Evolutionary conservation across 2,888 invertebrate species (phyloP), one percentile per base, ranked within the genome.

Genomic region (Tanaodytes sp.): DNA sequence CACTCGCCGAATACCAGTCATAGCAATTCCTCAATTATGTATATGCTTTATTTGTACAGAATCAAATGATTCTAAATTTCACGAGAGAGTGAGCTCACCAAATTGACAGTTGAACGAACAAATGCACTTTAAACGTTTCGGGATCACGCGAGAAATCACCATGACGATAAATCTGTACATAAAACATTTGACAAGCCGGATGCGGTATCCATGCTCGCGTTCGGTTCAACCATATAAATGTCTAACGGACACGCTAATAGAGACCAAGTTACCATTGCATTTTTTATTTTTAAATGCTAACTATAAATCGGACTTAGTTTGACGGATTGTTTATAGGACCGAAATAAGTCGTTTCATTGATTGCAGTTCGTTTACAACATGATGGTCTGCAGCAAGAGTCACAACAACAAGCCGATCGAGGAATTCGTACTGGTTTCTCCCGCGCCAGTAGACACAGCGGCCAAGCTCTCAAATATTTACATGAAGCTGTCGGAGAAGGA

Each of bases 361-460:
- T 76, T 77, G 11, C 79, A 84, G 89, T 99, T 98, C 85, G 95
- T 98, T 51, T 98, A 97, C 86, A 98, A 99, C 84, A 88, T 99
- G 79, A 99, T 99, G 97, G 93, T 97, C 31, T 96, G 97, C 85
- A 96, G 97, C 18, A 97, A 97, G 85, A 95, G 94, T 86, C 91
- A 96, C 86, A 93, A 96, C 81, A 97, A 98, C 85, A 93, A 94
- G 79, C 97, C 98, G 0, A 95, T 99, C 71, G 95, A 97, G 83
- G 98, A 99, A 84, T 99, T 99, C 85, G 93, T 99, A 19, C 87
- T 99, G 64, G 95, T 97, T n/a, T 98, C 98, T 0, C 97, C 97
- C n/a, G 98, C 98, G 2, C 98, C 98, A 0, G 97, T 98, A 20
- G 98, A 99, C 84, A 96, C 98, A 11, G 98, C 99, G 15, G 98